Evolutionary conservation across 1,140 invertebrate species (phyloP).

Genomic region (Brachionus rotundiformis): DNA sequence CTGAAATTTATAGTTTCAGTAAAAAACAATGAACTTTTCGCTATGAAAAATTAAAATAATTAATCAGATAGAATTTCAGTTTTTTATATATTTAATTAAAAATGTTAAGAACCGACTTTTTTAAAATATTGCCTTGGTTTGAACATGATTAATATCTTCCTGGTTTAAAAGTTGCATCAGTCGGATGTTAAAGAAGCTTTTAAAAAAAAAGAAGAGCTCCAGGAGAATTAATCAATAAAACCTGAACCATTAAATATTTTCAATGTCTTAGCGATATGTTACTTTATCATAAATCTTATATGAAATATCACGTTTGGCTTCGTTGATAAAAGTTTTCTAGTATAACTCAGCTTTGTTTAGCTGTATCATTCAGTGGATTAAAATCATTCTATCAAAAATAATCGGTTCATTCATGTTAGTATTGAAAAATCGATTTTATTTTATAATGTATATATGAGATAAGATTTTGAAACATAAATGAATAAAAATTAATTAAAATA

Average conservation of each 20-base stretch:
- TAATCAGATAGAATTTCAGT: background rate
- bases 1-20: background rate
- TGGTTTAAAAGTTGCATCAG: background rate
- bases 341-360: background rate
- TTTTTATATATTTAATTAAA: slow-evolving; percentile 2
- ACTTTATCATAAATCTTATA: background rate
- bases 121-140: background rate
- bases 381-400: background rate
- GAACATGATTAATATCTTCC: background rate
- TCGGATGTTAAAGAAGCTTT: background rate
- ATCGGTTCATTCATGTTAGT: background rate
- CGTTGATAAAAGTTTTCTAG: background rate
- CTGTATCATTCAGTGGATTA: background rate
- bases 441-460: background rate
- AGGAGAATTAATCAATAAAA: background rate
- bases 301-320: background rate
- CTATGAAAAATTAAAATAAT: background rate
- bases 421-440: background rate
- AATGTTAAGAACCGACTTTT: slow-evolving; percentile 8
- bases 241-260: background rate
- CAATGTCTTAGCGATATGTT: background rate
- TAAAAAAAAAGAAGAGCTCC: background rate
- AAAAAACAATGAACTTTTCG: background rate
- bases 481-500: background rate
- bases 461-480: background rate